These are phyloP conservation scores for Mirounga angustirostris DNA, from an alignment of 2,113 vertebrate species.

Conservation along the genomic window DNA sequence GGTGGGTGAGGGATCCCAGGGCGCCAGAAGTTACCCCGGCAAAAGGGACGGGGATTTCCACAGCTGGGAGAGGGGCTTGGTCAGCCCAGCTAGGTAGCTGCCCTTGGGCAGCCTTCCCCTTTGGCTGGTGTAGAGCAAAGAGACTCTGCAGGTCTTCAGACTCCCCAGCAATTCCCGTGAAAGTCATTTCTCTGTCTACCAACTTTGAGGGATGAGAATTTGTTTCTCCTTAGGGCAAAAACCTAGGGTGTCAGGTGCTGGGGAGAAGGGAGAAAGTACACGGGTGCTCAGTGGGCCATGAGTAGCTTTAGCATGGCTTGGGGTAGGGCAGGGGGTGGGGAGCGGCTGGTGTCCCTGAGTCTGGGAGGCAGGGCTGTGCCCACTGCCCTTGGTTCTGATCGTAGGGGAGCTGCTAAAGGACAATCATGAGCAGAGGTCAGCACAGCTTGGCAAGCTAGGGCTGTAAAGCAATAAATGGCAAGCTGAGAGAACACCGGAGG, in stretches of 20 bases:
- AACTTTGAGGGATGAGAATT: background rate
- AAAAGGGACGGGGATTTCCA: background rate
- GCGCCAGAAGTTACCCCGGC: rapidly evolving
- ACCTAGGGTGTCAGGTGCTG: background rate
- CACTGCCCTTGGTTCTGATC: background rate
- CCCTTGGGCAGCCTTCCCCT: background rate
- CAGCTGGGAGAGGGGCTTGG: background rate
- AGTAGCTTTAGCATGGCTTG: background rate
- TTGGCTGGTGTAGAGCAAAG: background rate
- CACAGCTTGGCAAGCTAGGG: background rate
- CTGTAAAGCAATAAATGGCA: slow-evolving; percentile 75
- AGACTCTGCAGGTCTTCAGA: background rate
- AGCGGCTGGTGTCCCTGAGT: background rate
- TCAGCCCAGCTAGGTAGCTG: background rate
- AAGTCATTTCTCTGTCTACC: slow-evolving; percentile 13
- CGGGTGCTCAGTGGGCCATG: background rate
- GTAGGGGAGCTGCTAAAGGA: background rate
- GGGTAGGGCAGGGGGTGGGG: background rate
- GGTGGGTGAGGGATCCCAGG: background rate
- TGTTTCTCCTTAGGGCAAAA: slow-evolving; percentile 1
- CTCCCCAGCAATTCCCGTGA: background rate
- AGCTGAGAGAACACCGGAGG: background rate
- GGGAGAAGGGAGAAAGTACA: slow-evolving; percentile 7
- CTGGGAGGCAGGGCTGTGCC: background rate
- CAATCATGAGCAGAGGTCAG: slow-evolving; percentile 67